These are phyloP conservation scores for Teleogryllus oceanicus DNA, from an alignment of 2,888 invertebrate genomes.

Conservation along the genomic window DNA sequence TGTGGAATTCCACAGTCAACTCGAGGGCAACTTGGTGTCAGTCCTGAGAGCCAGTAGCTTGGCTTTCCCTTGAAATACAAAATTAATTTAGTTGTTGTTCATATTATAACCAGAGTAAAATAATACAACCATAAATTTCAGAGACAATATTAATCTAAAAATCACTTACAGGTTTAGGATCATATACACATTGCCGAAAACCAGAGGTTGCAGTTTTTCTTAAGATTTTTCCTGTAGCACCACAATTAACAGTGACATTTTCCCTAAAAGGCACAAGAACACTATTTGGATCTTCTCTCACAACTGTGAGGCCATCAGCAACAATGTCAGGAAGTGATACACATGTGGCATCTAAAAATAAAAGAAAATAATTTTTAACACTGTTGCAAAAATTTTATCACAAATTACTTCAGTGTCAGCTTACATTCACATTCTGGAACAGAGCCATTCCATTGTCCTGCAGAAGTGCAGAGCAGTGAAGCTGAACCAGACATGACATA, in stretches of 20 bases:
- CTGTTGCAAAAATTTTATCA: background rate
- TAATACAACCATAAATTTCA: too few species aligned
- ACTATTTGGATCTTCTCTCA: constrained; percentile 75
- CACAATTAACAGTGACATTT: constrained; percentile 83
- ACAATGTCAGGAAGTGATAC: constrained; percentile 86
- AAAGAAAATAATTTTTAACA: background rate
- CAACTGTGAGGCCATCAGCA: constrained; percentile 75
- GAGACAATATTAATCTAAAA: background rate
- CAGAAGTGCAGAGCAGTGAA: constrained; percentile 79
- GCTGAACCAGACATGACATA: constrained; percentile 87
- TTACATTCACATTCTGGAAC: constrained; percentile 91
- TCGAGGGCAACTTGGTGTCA: constrained; percentile 80
- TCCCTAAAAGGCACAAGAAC: constrained; percentile 84
- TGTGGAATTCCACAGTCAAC: constrained; percentile 88
- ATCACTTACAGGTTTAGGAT: constrained; percentile 72
- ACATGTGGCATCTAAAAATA: constrained; percentile 75
- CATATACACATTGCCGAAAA: constrained; percentile 93
- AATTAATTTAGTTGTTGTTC: background rate
- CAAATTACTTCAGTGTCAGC: constrained; percentile 40
- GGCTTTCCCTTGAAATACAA: constrained; percentile 64
- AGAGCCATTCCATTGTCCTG: constrained; percentile 91
- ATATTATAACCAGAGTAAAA: too few species aligned
- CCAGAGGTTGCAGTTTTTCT: constrained; percentile 77
- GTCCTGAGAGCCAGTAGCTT: constrained; percentile 87
- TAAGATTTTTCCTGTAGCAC: constrained; percentile 70